A percentile compares a stretch with the other conserved stretches of the same genome.
phyloP scores from a whole-genome alignment of 2,888 invertebrate genomes.

The Biston betularia region DNA sequence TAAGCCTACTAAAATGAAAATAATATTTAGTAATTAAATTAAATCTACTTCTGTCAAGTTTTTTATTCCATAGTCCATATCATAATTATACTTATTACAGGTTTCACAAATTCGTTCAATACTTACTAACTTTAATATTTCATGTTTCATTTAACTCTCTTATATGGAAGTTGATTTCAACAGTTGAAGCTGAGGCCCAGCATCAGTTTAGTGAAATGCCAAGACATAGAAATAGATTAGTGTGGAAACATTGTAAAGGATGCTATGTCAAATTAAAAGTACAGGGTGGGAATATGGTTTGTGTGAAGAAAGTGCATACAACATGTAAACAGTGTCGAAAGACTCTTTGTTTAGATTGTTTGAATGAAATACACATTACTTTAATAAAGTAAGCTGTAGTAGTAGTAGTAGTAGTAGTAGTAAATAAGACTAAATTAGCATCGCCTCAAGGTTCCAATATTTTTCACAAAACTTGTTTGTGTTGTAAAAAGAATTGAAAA shows the following conservation, averaged over 20 bases:
- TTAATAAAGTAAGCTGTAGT: too few species aligned
- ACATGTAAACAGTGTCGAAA: slow-evolving; percentile 5
- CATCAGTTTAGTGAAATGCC: neutral
- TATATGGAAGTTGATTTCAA: neutral
- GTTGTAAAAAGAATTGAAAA: too few species aligned
- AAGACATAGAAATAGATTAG: slow-evolving; percentile 1
- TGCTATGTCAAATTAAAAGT: slow-evolving; percentile 7
- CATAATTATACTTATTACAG: too few species aligned
- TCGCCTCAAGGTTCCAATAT: too few species aligned
- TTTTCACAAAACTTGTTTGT: too few species aligned
- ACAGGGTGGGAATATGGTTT: neutral
- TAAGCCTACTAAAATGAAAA: too few species aligned
- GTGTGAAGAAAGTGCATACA: slow-evolving; percentile 9
- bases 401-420: too few species aligned
- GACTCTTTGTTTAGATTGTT: slow-evolving; percentile 4
- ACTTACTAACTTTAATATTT: neutral
- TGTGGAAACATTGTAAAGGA: neutral
- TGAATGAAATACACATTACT: neutral
- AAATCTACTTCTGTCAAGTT: too few species aligned
- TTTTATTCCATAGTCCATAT: too few species aligned
- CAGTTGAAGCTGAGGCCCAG: neutral
- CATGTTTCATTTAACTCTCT: neutral
- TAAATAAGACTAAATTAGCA: too few species aligned
- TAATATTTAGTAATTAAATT: too few species aligned
- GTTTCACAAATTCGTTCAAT: neutral